Conservation (phyloP, 92 coral and sea anemone species). For the Nematostella vectensis region DNA sequence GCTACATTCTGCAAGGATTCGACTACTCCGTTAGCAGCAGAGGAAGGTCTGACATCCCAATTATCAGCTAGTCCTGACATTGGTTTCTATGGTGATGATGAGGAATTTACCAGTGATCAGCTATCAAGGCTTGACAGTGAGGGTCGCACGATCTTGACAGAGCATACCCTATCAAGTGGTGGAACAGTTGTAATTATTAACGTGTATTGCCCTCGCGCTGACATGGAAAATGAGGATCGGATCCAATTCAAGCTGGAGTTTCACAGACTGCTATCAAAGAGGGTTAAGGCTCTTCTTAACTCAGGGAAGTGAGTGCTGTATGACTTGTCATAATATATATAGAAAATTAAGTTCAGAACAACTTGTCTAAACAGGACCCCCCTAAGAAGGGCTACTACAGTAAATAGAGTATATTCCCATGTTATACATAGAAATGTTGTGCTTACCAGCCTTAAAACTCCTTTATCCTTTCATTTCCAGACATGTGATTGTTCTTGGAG, state of each 20-base stretch:
- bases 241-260: conserved; percentile 69
- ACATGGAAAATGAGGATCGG: conserved; percentile 85
- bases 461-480: conserved; percentile 27
- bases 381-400: no score
- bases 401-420: no score
- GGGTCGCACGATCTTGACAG: conserved; percentile 81
- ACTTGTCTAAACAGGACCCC: no score
- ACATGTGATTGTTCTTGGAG: conserved; percentile 88
- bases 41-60: conserved; percentile 59
- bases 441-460: no score
- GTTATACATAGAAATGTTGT: no score
- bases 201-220: conserved; percentile 96
- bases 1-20: conserved; percentile 87
- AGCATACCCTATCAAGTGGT: conserved; percentile 49
- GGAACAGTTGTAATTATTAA: conserved; percentile 68
- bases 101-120: conserved; percentile 46
- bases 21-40: conserved; percentile 76
- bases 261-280: conserved; percentile 61
- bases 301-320: conserved; percentile 67
- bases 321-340: no score
- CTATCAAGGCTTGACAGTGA: conserved; percentile 73
- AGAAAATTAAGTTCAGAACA: no score
- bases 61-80: conserved; percentile 40
- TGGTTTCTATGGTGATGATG: conserved; percentile 55
- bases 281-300: conserved; percentile 60